Base-by-base conservation (phyloP, 2,888 invertebrate genomes). In the Microplitis deprimator region DNA sequence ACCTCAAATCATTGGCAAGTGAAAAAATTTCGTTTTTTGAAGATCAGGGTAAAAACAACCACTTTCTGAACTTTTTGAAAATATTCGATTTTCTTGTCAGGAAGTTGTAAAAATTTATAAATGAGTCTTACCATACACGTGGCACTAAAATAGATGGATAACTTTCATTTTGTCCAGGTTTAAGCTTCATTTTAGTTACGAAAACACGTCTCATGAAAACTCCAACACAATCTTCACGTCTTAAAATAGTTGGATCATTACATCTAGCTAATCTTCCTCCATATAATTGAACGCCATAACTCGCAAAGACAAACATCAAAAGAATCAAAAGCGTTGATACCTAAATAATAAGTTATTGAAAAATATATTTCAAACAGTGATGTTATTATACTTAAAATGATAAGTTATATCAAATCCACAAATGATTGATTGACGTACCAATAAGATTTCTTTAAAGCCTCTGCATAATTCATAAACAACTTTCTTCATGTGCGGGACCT, bases 241-340 rank as follows among this genome's bases (percentile, higher is more conserved):
- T 92, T 0, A 92, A 90, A 81, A 99, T 96, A 0, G 94, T 95
- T 0, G 97, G 98, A 90, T 99, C 99, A 90, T 99, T 99, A 89
- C 99, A 98, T 39, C 98, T 93, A 0, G 98, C 98, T 85, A 99
- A 91, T 86, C 96, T 94, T 3, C 99, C 99, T 1, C 99, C 99
- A 87, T 98, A 98, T 73, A 99, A 91, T 89, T 99, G 99, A 0
- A 99, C 98, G 0, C 99, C 99, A 87, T 98, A 99, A 87, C 97
- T 98, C 69, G 99, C 99, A 90, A 99, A 99, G 39, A 99, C 97
- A 90, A 99, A 99, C 97, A 99, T 98, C 82, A 99, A 92, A 50
- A 99, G 93, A 82, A 99, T 98, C 81, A 99, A 91, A 73, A 99
- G 92, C 0, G 98, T 98, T 0, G 99, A 99, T 91, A 97, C 96